A percentile compares a stretch with the other conserved stretches of the same genome.
These are phyloP conservation scores for Turdus rufiventris DNA, from an alignment of 2,113 vertebrate genomes.

Conservation along the genomic window DNA sequence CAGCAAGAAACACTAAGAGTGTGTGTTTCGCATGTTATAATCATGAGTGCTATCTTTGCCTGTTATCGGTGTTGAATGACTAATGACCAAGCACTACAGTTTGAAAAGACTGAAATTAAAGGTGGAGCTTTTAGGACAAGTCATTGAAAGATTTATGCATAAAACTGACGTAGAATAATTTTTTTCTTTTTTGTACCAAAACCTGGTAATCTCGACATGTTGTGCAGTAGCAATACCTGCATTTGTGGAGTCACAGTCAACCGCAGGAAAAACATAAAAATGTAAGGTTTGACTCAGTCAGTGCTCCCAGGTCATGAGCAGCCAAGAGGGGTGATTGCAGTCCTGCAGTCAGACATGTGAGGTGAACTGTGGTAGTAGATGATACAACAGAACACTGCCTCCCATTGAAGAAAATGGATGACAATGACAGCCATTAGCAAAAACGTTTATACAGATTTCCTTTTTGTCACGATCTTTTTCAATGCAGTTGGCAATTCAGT, in stretches of 20 bases:
- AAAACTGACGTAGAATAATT: not conserved
- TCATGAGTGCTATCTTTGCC: not conserved
- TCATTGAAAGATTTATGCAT: not conserved
- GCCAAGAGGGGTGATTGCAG: not conserved
- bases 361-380: not conserved
- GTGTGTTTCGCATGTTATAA: not conserved
- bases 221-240: not conserved
- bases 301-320: not conserved
- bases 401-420: not conserved
- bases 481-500: not conserved
- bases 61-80: not conserved
- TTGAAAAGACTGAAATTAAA: not conserved
- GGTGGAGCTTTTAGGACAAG: not conserved
- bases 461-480: not conserved
- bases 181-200: not conserved
- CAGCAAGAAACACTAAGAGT: not conserved
- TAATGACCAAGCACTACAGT: not conserved
- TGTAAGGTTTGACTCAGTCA: accelerated
- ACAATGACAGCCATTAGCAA: not conserved
- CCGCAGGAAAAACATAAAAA: not conserved
- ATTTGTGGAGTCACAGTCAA: not conserved
- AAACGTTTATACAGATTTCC: not conserved
- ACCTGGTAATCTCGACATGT: not conserved
- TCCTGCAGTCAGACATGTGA: accelerated
- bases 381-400: not conserved